Evolutionary conservation across 2,888 invertebrate genomes (phyloP).

Genomic region (Corbicula japonica): DNA sequence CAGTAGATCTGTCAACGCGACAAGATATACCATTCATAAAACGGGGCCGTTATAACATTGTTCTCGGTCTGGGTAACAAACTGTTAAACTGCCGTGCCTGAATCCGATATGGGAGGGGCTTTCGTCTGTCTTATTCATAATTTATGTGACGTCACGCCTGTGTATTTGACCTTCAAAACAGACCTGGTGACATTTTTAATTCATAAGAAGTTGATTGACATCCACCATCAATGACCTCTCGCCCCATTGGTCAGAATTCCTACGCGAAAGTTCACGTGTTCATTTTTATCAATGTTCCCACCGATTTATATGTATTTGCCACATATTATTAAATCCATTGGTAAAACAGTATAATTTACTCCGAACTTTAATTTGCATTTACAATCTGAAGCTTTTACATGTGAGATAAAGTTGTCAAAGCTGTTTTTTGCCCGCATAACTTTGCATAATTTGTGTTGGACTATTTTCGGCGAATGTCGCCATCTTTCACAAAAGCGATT

Average conservation of each 20-base stretch:
- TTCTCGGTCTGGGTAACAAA: too few relatives aligned
- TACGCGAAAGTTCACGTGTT: constrained; percentile 78
- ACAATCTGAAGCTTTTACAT: too few relatives aligned
- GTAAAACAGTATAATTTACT: too few relatives aligned
- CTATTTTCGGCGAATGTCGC: constrained; percentile 72
- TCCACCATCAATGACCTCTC: constrained; percentile 55
- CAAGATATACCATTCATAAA: too few relatives aligned
- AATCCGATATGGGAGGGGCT: constrained; percentile 53
- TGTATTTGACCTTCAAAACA: constrained; percentile 52
- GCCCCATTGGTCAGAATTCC: constrained; percentile 71
- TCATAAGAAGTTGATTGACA: constrained; percentile 72
- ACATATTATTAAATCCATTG: too few relatives aligned
- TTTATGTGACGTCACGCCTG: constrained; percentile 72
- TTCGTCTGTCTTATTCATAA: constrained; percentile 53
- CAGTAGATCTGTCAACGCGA: too few relatives aligned
- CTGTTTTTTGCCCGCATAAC: constrained; percentile 29
- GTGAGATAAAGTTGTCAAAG: constrained; percentile 8
- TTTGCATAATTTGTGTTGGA: constrained; percentile 75
- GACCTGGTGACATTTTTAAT: constrained; percentile 54
- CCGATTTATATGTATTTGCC: too few relatives aligned
- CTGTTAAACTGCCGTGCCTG: too few relatives aligned
- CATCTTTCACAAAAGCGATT: constrained; percentile 62
- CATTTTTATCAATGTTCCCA: constrained; percentile 78
- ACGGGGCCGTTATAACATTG: too few relatives aligned
- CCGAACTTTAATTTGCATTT: too few relatives aligned